A percentile compares a stretch with the other conserved stretches of the same genome.
Evolutionary conservation across 1,140 invertebrate genomes (phyloP).

Genomic region (Saxidomus purpurata): DNA sequence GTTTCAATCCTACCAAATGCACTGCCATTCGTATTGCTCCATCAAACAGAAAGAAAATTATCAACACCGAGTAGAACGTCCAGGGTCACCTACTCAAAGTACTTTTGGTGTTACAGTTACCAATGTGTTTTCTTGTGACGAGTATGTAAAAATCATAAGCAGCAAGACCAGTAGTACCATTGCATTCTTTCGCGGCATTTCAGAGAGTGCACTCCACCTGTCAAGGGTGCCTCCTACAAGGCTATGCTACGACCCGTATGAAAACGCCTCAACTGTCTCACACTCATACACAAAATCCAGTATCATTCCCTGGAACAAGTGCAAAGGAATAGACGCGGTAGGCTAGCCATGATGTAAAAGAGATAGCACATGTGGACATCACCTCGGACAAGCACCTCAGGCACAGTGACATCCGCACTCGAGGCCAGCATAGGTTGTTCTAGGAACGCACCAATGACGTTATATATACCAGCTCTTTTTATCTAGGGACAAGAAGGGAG

Average conservation of each 20-base stretch:
- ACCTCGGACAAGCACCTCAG: background rate
- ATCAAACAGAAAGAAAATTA: background rate
- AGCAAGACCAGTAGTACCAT: background rate
- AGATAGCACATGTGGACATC: too few relatives aligned
- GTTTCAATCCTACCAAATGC: conserved; percentile 1
- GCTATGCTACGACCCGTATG: background rate
- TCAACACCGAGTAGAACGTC: background rate
- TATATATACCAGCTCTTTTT: too few relatives aligned
- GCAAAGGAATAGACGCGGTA: too few relatives aligned
- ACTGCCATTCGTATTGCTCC: background rate
- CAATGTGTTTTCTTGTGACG: background rate
- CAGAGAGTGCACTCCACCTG: conserved; percentile 3
- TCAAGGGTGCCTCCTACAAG: background rate
- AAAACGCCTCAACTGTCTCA: background rate
- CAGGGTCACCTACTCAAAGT: background rate
- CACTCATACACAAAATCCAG: background rate
- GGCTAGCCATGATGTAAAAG: too few relatives aligned
- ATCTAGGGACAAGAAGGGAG: background rate
- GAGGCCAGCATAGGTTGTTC: background rate
- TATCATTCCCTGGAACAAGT: background rate
- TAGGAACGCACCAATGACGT: background rate
- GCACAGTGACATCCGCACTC: background rate
- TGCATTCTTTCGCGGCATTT: background rate
- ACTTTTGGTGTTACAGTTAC: background rate
- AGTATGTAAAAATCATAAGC: background rate